Evolutionary conservation across 2,888 invertebrate species (phyloP).

Genomic region (Epicampocera succincta): DNA sequence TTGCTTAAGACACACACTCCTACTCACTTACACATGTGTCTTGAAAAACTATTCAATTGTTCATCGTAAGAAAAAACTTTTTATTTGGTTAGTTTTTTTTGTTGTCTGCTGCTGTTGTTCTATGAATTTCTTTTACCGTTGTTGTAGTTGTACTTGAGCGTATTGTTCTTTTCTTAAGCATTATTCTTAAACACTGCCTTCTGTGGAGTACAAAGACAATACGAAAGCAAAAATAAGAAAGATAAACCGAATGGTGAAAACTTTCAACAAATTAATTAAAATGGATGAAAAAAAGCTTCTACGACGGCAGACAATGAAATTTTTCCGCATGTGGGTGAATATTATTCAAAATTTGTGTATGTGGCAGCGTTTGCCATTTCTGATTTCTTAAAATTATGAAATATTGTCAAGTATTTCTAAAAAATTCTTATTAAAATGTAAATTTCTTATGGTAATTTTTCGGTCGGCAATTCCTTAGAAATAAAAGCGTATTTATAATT

Average conservation of each 20-base stretch:
- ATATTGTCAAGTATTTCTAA: too few relatives aligned
- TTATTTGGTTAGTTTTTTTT: slow-evolving; percentile 22
- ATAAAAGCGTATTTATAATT: too few relatives aligned
- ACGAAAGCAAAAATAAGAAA: slow-evolving; percentile 4
- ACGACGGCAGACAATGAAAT: background rate
- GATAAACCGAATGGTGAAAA: slow-evolving; percentile 8
- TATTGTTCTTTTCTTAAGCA: slow-evolving; percentile 18
- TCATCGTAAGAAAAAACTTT: slow-evolving; percentile 28
- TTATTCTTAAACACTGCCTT: slow-evolving; percentile 40
- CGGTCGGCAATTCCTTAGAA: too few relatives aligned
- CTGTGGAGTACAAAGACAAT: slow-evolving; percentile 41
- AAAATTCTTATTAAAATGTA: too few relatives aligned
- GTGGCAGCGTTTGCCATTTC: background rate
- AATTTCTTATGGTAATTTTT: too few relatives aligned
- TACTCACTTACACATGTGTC: background rate
- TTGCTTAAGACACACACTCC: background rate
- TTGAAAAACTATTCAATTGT: slow-evolving; percentile 19
- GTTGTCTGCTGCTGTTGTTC: slow-evolving; percentile 29
- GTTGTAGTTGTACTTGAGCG: background rate
- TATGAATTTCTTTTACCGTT: slow-evolving; percentile 5
- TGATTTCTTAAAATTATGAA: too few relatives aligned
- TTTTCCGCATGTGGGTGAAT: background rate
- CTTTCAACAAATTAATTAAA: slow-evolving; percentile 53
- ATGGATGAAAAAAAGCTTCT: background rate
- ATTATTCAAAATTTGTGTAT: background rate